A percentile compares a stretch with the other conserved stretches of the same genome.
These are phyloP conservation scores for Diplosoma virens DNA, from an alignment of 23 tunicate genomes.

Conservation along the genomic window DNA sequence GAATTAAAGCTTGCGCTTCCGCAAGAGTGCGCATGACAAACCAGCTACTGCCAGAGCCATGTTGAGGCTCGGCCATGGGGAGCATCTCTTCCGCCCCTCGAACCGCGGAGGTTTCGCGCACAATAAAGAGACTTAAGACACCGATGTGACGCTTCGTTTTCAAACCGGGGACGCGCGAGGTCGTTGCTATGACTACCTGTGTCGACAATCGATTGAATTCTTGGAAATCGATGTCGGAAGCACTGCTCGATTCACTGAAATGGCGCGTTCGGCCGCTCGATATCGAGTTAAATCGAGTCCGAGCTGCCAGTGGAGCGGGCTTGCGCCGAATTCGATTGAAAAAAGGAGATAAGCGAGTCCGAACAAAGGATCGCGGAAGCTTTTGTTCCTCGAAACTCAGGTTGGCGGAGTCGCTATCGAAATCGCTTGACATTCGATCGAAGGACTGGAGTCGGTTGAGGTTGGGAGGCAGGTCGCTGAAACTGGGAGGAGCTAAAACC, in stretches of 20 bases:
- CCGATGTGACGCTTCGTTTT: conserved; percentile 40
- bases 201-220: neutral
- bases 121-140: conserved; percentile 63
- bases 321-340: neutral
- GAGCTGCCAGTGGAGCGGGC: neutral
- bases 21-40: conserved; percentile 75
- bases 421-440: neutral
- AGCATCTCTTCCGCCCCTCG: conserved; percentile 78
- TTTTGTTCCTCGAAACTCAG: neutral
- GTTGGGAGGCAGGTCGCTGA: neutral
- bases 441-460: neutral
- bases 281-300: conserved; percentile 17
- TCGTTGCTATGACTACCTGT: conserved; percentile 5
- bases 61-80: conserved; percentile 50
- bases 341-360: conserved; percentile 7
- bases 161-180: conserved; percentile 29
- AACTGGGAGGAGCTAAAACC: neutral
- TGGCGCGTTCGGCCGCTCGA: conserved; percentile 23
- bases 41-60: conserved; percentile 77
- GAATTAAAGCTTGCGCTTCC: conserved; percentile 63
- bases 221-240: conserved; percentile 7
- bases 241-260: neutral
- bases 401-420: neutral
- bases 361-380: neutral
- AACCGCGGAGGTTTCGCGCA: conserved; percentile 78